A percentile compares a stretch with the other conserved stretches of the same genome.
phyloP scores from a whole-genome alignment of 2,888 invertebrate species.

The Ectropis crepuscularia region DNA sequence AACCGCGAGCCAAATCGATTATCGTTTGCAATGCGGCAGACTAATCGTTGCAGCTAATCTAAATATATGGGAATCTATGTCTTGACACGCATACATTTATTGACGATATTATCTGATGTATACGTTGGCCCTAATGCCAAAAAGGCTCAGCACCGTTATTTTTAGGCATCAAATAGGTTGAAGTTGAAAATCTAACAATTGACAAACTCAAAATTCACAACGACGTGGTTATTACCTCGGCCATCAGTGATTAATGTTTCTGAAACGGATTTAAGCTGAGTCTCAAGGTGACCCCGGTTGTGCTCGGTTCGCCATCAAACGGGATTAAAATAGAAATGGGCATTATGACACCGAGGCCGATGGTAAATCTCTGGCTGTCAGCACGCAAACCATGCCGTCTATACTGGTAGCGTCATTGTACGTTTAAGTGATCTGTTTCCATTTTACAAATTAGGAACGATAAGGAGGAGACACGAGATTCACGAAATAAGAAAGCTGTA shows the following conservation, averaged over 20 bases:
- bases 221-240: too few relatives aligned
- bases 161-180: too few relatives aligned
- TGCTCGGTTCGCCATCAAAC: slow-evolving; percentile 14
- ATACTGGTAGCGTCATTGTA: slow-evolving; percentile 12
- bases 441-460: not conserved
- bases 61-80: too few relatives aligned
- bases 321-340: slow-evolving; percentile 23
- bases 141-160: too few relatives aligned
- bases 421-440: slow-evolving; percentile 9
- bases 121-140: too few relatives aligned
- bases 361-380: slow-evolving; percentile 23
- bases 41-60: not conserved
- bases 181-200: too few relatives aligned
- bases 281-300: slow-evolving; percentile 7
- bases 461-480: not conserved
- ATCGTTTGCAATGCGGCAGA: not conserved
- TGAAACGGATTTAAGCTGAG: too few relatives aligned
- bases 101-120: too few relatives aligned
- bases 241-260: too few relatives aligned
- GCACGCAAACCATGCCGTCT: slow-evolving; percentile 14
- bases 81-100: too few relatives aligned
- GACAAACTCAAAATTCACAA: too few relatives aligned
- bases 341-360: slow-evolving; percentile 22
- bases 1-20: slow-evolving; percentile 7
- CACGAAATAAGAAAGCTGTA: not conserved